Base-by-base conservation (phyloP, 1,140 invertebrate species). In the Ceratina australensis region DNA sequence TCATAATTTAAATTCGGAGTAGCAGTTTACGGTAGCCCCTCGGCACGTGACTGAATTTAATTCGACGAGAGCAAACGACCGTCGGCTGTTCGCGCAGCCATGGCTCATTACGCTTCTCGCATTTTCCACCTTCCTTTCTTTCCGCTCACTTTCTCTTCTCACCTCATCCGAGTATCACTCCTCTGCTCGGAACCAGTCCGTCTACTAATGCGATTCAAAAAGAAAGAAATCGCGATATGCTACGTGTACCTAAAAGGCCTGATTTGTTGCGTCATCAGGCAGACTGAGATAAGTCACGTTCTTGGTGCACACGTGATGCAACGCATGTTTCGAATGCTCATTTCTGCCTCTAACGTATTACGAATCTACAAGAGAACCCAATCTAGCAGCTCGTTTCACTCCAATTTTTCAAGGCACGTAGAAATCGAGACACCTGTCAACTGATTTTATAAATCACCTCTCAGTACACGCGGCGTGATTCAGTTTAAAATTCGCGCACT, bases 31-130 rank as follows among this genome's bases (percentile, higher is more conserved):
- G 73, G 22, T 4, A 54, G 52, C 3, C 26, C 52, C 47, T 26
- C 64, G n/a, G 78, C 56, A 77, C 81, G 78, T 83, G 81, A 84
- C 73, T 68, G 28, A 66, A 83, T 74, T 84, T 84, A 75, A 84
- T 83, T 84, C 33, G 69, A 20, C 18, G 18, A 69, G 7, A 54
- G 52, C 15, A 60, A 79, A 65, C 49, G 52, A 3, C 20, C 7
- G 16, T 33, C 24, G n/a, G 50, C 47, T 26, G 54, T 74, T 61
- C 54, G 50, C 68, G 68, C 54, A 33, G 49, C 54, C 66, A 71
- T 42, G 69, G 56, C 22, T 74, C 56, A 61, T 61, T 63, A 59
- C 54, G 69, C 22, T 82, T 82, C 60, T 66, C 66, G 60, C 71
- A 72, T 66, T 60, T 63, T 71, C 47, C 18, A 1, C 10, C 20